Evolutionary conservation across 2,113 vertebrate species (phyloP).

Genomic region (Xiphophorus maculatus): DNA sequence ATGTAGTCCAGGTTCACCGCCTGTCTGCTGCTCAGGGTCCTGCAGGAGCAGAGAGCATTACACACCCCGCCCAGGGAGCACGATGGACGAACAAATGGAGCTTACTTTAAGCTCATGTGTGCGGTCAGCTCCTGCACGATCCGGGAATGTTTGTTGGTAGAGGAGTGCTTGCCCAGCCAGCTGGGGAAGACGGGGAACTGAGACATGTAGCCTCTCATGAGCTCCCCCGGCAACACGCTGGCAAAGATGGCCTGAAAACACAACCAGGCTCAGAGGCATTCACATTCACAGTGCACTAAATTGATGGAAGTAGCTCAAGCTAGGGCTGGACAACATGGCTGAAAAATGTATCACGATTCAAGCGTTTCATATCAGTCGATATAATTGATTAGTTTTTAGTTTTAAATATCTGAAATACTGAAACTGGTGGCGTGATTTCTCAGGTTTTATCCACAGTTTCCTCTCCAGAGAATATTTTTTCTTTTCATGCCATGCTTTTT

Average conservation of each 20-base stretch:
- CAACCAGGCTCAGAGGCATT: not conserved
- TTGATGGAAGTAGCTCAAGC: no score
- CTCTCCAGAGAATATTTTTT: no score
- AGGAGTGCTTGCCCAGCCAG: slow-evolving; percentile 95
- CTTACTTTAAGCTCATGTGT: slow-evolving; percentile 94
- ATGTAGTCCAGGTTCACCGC: slow-evolving; percentile 92
- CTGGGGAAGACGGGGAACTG: slow-evolving; percentile 94
- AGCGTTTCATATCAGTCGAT: no score
- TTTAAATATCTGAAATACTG: no score
- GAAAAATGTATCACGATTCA: no score
- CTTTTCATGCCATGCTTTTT: no score
- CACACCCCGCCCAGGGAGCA: not conserved
- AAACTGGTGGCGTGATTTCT: no score
- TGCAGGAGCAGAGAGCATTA: slow-evolving; percentile 51
- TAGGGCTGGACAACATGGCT: no score
- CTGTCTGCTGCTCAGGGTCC: slow-evolving; percentile 87
- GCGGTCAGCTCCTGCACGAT: slow-evolving; percentile 90
- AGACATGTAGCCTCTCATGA: slow-evolving; percentile 95
- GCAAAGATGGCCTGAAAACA: slow-evolving; percentile 90
- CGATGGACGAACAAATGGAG: not conserved
- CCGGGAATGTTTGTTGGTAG: slow-evolving; percentile 87
- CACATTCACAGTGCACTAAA: not conserved
- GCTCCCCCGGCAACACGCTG: slow-evolving; percentile 94
- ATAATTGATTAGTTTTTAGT: no score
- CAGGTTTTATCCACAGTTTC: no score